phyloP scores from a whole-genome alignment of 53 echinoderm and acorn worm species.

The Arbacia lixula region DNA sequence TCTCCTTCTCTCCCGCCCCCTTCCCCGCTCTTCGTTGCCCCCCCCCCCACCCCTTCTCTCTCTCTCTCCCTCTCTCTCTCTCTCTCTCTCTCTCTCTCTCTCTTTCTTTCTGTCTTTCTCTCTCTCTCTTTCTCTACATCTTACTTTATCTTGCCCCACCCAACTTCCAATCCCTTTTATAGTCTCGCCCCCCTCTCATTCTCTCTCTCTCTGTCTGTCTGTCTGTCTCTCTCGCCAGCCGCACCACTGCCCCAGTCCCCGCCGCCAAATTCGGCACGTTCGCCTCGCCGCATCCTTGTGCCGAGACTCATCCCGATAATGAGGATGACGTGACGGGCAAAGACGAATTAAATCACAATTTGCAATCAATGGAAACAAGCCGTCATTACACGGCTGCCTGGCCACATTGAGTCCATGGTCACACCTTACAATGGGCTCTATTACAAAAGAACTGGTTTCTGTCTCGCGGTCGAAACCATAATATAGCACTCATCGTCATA shows the following conservation, averaged over 20 bases:
- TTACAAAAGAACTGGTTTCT: slow-evolving; percentile 28
- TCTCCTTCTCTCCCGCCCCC: not conserved
- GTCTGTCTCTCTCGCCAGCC: not conserved
- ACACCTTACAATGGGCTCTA: slow-evolving; percentile 5
- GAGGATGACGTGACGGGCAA: slow-evolving; percentile 27
- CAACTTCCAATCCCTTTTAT: too few species aligned
- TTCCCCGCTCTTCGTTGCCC: not conserved
- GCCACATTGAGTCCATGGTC: slow-evolving; percentile 22
- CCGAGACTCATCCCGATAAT: slow-evolving; percentile 34
- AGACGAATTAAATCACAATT: slow-evolving; percentile 51
- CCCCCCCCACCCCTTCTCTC: too few species aligned
- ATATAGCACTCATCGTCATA: slow-evolving; percentile 33
- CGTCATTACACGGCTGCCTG: slow-evolving; percentile 48
- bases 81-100: not conserved
- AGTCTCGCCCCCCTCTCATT: not conserved
- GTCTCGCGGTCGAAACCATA: slow-evolving; percentile 5
- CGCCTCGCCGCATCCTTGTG: not conserved
- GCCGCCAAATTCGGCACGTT: not conserved
- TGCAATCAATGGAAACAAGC: slow-evolving; percentile 52
- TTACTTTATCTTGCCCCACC: too few species aligned
- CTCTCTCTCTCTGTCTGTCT: not conserved
- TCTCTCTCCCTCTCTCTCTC: not conserved
- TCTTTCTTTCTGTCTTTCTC: not conserved
- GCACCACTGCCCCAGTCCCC: too few species aligned
- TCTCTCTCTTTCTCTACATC: not conserved